Evolutionary conservation across 2,797 vertebrate genomes (phyloP), one percentile per base, ranked within the genome.

Genomic region (Crenichthys baileyi): DNA sequence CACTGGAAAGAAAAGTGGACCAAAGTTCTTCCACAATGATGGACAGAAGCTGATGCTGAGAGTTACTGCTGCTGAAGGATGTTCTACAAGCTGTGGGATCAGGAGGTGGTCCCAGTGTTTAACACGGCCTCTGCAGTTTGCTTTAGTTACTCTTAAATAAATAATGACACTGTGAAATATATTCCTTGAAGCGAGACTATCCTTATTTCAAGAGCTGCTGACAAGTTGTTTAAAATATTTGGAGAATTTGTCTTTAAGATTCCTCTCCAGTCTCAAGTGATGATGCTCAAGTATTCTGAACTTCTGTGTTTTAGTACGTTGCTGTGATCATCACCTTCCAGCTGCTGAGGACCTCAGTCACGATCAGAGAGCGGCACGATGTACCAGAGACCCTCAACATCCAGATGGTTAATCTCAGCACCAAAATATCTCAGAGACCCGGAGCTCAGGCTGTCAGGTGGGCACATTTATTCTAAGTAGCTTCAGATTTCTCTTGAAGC

Each of bases 361-460:
- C 95, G 0, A 91, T 99, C 83, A 94, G 97, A 93, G 98, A 99
- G 91, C 94, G 95, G 44, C 90, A 83, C 1, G 92, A 95, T 4
- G 77, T 97, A 72, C 96, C 98, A 24, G 98, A 99, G 91, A 98
- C 95, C 90, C 94, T 99, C 12, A 98, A 97, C 91, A 91, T 99
- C 36, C 97, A 98, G 91, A 97, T 99, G 91, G 96, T 98, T 63
- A 96, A 97, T 88, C 93, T 99, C 80, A 97, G 97, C 85, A 98
- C 96, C n/a, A 95, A 94, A 82, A 93, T 98, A 73, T 97, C 93
- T 24, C 98, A 98, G 91, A 95, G 98, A 83, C 98, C 98, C 0
- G 98, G 98, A 92, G 98, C 97, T 58, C 97, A 99, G 93, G 97
- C 97, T 53, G 81, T 99, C 85, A 98, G 96, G 98, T 98, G 94